Evolutionary conservation across 2,113 vertebrate species (phyloP).

Genomic region (Trematomus loennbergii): DNA sequence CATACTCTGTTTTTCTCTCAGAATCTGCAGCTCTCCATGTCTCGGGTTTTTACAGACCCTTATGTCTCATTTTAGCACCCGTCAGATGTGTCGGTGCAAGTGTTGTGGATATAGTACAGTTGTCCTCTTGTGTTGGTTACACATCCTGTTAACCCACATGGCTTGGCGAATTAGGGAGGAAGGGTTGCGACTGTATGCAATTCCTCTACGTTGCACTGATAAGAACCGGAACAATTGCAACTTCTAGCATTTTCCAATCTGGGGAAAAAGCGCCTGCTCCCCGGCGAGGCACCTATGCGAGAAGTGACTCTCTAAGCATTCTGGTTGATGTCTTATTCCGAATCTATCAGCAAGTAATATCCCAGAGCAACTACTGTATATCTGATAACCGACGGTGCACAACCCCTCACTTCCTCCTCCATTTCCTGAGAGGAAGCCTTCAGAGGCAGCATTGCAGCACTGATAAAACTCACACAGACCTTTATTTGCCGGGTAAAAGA

Average conservation of each 20-base stretch:
- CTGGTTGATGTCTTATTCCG: constrained; percentile 78
- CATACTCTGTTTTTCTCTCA: constrained; percentile 9
- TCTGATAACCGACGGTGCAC: constrained; percentile 77
- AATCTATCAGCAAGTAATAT: constrained; percentile 78
- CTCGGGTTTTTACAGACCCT: constrained; percentile 35
- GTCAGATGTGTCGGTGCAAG: constrained; percentile 54
- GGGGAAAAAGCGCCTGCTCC: constrained; percentile 51
- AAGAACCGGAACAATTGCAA: constrained; percentile 54
- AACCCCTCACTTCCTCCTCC: constrained; percentile 72
- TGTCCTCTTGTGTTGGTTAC: constrained; percentile 40
- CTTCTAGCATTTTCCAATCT: constrained; percentile 61
- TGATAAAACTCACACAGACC: constrained; percentile 76
- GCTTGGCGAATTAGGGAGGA: constrained; percentile 39
- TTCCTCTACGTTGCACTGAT: constrained; percentile 36
- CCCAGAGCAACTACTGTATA: constrained; percentile 74
- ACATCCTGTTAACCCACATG: constrained; percentile 53
- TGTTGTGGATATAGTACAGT: constrained; percentile 41
- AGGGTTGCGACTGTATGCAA: constrained; percentile 19
- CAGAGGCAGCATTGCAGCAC: constrained; percentile 51
- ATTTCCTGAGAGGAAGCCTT: constrained; percentile 78
- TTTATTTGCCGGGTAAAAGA: constrained; percentile 76
- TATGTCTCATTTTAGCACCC: constrained; percentile 62
- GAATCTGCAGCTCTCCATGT: constrained; percentile 34
- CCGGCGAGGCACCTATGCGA: constrained; percentile 58
- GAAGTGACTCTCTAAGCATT: constrained; percentile 63